Evolutionary conservation across 2,113 vertebrate genomes (phyloP).

Genomic region (Pelecanus crispus): DNA sequence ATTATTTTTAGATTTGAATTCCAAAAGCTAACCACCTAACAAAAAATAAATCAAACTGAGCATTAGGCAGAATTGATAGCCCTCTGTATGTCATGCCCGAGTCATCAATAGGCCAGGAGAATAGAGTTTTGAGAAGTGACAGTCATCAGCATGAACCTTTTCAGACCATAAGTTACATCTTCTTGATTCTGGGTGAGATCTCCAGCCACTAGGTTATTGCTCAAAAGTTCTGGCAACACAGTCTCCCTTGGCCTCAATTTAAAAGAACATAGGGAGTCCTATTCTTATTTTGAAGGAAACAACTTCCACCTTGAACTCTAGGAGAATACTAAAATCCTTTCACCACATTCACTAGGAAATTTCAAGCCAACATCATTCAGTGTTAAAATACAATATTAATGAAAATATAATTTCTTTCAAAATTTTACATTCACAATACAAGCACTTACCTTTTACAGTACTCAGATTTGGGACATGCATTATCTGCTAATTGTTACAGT

Average conservation of each 20-base stretch:
- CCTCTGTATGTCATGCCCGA: fast-evolving
- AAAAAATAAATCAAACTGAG: neutral
- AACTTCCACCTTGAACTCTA: neutral
- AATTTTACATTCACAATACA: neutral
- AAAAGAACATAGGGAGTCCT: neutral
- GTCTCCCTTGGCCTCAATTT: neutral
- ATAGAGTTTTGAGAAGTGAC: neutral
- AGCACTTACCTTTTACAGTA: neutral
- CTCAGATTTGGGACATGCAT: neutral
- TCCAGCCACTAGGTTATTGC: neutral
- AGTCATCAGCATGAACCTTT: neutral
- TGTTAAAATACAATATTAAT: neutral
- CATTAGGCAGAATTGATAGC: neutral
- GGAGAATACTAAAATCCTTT: neutral
- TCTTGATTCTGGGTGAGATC: neutral
- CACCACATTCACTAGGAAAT: neutral
- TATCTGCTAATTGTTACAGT: neutral
- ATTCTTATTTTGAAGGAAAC: neutral
- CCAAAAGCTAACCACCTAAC: neutral
- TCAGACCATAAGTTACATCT: neutral
- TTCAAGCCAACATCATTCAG: neutral
- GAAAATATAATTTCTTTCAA: neutral
- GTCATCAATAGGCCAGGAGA: neutral
- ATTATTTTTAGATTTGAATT: neutral
- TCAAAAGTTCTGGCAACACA: neutral